Conservation (phyloP, 2,888 invertebrate genomes). For the Agrochola circellaris region DNA sequence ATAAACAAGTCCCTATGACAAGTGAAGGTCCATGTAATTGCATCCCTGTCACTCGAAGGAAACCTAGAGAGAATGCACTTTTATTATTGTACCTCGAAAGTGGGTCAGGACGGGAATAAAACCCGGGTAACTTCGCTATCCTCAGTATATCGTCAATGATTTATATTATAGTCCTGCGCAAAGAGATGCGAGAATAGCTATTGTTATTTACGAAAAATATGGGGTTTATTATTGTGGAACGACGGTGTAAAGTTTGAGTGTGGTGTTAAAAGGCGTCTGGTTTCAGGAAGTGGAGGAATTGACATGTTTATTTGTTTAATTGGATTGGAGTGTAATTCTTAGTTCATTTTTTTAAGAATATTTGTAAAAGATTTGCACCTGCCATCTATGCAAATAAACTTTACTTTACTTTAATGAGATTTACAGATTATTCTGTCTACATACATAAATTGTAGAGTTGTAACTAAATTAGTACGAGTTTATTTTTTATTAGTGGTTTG, state of each 20-base stretch:
- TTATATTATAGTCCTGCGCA: slow-evolving; percentile 69
- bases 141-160: slow-evolving; percentile 71
- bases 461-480: neutral
- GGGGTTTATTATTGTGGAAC: slow-evolving; percentile 14
- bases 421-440: neutral
- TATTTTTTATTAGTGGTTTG: neutral
- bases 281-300: neutral
- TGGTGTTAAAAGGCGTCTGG: slow-evolving; percentile 11
- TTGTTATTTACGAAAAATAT: slow-evolving; percentile 57
- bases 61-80: slow-evolving; percentile 71
- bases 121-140: slow-evolving; percentile 60
- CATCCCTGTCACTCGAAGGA: slow-evolving; percentile 62
- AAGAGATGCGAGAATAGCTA: slow-evolving; percentile 60
- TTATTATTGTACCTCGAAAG: slow-evolving; percentile 67
- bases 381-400: no score
- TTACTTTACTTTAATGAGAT: neutral
- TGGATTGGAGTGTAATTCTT: neutral
- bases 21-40: slow-evolving; percentile 65
- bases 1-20: slow-evolving; percentile 34
- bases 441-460: no score
- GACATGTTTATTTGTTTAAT: slow-evolving; percentile 4
- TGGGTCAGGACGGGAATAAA: slow-evolving; percentile 74
- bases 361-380: no score
- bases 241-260: slow-evolving; percentile 27
- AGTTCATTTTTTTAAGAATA: no score